Evolutionary conservation across 2,888 invertebrate species (phyloP), one percentile per base, ranked within the genome.

Genomic region (Hydrotaea diabolus): DNA sequence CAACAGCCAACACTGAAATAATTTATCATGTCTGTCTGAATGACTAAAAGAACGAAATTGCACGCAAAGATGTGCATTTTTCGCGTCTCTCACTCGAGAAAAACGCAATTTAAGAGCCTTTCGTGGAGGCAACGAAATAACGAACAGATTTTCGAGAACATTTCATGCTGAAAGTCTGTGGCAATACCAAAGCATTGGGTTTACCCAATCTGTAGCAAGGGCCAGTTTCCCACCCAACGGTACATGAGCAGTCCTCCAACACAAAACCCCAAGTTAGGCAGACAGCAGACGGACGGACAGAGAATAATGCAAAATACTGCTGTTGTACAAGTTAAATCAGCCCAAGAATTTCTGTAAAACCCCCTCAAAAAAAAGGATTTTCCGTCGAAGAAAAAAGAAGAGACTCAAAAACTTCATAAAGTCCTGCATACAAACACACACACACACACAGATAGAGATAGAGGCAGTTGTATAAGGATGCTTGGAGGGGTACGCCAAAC

Each of bases 21-120:
- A 69, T 69, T 69, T 69, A 69, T 69, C 69, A 69, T 69, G 46
- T 69, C 69, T 69, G 23, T 13, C 15, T 21, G 15, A 8, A 8
- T 66, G 69, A 43, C 43, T 69, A 46, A 66, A 39, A 36, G 43
- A 46, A 69, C 23, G 43, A 23, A 69, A 46, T 46, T 23, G 23
- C 69, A 21, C 21, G 2, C 15, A 5, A 46, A 46, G 46, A 46
- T 19, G 31, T 66, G 69, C 43, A 69, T 69, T 69, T 66, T 46
- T n/a, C 69, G 69, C 69, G 69, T 43, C 23, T 69, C 17, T 46
- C 23, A 15, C 19, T 39, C 39, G 19, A 17, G 59, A 19, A 17
- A 66, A 66, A 43, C 43, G 39, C 21, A 69, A 69, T 69, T 21
- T 69, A 46, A 69, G 46, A 69, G 31, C 69, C 69, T 23, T 69